Base-by-base conservation (phyloP, 2,888 invertebrate species). In the Eilema depressum region DNA sequence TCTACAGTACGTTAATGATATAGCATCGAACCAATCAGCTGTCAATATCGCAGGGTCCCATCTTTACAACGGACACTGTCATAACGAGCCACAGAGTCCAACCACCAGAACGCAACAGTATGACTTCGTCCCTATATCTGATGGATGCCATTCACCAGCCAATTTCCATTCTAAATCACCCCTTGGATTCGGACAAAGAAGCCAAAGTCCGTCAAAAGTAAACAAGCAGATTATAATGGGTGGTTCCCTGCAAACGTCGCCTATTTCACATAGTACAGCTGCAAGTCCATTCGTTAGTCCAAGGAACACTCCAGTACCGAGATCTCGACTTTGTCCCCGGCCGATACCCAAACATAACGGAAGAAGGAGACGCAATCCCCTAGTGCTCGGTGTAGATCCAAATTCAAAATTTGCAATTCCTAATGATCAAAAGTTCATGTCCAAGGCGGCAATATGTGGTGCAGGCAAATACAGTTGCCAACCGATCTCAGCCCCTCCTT, bases 71-170 rank as follows among this genome's bases (percentile, higher is more conserved):
- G 94, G 93, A 2, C 92, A 92, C 71, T 85, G 89, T 69, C 91
- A 92, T 68, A 92, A 91, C 61, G 96, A 97, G 67, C 97, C 97
- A 1, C 97, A 97, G 77, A 97, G 97, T 92, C 97, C 97, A 14
- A 98, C 97, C 75, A 97, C 97, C 61, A 96, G 97, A 75, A 96
- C 97, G 63, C 97, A 97, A 87, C 97, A 97, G 86, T 98, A 98
- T 88, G 98, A 97, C 89, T 98, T 98, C 86, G 97, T 97, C 41
- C 98, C 98, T 0, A 98, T 98, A 86, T 98, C 98, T 53, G 98
- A 98, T 12, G 97, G 97, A n/a, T 96, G 97, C 61, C 96, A 96
- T 83, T 97, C 97, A 1, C 97, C 97, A 2, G 86, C 90, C 33
- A 95, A 96, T 78, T 92, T 93, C 78, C 88, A 92, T 81, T 92